Conservation (phyloP, 1,140 invertebrate species). For the Drosophila chauvacae region DNA sequence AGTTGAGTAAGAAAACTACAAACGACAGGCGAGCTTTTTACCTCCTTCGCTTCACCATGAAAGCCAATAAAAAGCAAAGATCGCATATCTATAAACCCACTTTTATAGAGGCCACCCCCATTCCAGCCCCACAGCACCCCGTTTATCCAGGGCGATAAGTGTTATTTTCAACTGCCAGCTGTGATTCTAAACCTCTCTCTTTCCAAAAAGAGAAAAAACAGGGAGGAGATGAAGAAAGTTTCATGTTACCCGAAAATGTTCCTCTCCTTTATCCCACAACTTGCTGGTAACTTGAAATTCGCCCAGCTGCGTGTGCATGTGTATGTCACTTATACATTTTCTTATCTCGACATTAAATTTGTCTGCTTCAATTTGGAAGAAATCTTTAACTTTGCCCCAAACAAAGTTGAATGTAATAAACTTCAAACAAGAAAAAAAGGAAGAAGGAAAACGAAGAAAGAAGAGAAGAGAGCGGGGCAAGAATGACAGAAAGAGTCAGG, state of each 20-base stretch:
- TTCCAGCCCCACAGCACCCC: neutral
- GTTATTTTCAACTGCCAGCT: constrained; percentile 78
- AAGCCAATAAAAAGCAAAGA: constrained; percentile 77
- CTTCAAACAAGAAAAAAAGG: constrained; percentile 9
- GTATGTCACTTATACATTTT: constrained; percentile 59
- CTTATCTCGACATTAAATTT: constrained; percentile 70
- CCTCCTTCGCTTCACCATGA: constrained; percentile 26
- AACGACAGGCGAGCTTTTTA: constrained; percentile 44
- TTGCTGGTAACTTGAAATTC: constrained; percentile 21
- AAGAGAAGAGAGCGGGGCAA: neutral
- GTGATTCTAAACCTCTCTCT: constrained; percentile 58
- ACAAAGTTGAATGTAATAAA: constrained; percentile 38
- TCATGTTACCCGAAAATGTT: constrained; percentile 65
- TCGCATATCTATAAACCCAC: constrained; percentile 63
- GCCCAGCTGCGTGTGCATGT: constrained; percentile 35
- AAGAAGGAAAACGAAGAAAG: too few relatives aligned
- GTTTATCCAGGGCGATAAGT: constrained; percentile 63
- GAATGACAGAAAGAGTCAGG: constrained; percentile 26
- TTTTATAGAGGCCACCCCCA: constrained; percentile 32
- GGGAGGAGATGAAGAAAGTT: constrained; percentile 53
- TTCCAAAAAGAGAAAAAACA: neutral
- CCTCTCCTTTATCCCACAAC: constrained; percentile 20
- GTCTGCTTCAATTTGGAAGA: constrained; percentile 49
- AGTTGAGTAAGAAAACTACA: constrained; percentile 75
- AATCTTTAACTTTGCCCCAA: constrained; percentile 44